Evolutionary conservation across 2,888 invertebrate species (phyloP), one percentile per base, ranked within the genome.

Genomic region (Pantelozetes paolii): DNA sequence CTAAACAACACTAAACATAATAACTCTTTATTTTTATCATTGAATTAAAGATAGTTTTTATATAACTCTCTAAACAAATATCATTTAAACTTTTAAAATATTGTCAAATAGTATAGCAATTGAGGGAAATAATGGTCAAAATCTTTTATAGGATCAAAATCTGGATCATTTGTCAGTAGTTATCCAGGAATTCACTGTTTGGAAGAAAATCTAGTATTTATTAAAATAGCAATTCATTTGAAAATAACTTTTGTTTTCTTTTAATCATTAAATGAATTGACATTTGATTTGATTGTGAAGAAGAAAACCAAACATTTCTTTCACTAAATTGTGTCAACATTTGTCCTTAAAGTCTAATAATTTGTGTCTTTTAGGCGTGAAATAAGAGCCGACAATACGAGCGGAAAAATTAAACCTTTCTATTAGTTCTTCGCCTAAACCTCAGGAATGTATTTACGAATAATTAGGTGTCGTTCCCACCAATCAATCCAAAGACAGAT

Each of bases 331-430:
- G 11, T 59, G 3, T 28, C 28, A 8, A 8, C 36, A 11, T 11
- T 57, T 57, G 20, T 28, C 28, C 8, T 54, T 2, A 26, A 30
- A 30, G 18, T 26, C 23, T 59, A 8, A 59, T 30, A 59, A 59
- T 59, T 59, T 59, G 9, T 9, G 28, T 9, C 59, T 30, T 59
- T 32, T 30, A 59, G 15, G 59, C 59, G 59, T 59, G 30, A 59
- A 59, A 59, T 59, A 59, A 59, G 30, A 59, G 59, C 5, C 32
- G 13, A 59, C 6, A 26, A 59, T 30, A 59, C 9, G 59, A 59
- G 59, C 59, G 59, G 59, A 59, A 59, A 59, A 30, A 59, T 30
- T 59, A 59, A 59, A 30, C 30, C 30, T 23, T 59, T 59, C 30
- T 32, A 30, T 59, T 30, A 30, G 18, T 32, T 59, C 30, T 54